These are phyloP conservation scores for Coregonus sp. DNA, from an alignment of 2,797 vertebrate genomes.

Conservation along the genomic window DNA sequence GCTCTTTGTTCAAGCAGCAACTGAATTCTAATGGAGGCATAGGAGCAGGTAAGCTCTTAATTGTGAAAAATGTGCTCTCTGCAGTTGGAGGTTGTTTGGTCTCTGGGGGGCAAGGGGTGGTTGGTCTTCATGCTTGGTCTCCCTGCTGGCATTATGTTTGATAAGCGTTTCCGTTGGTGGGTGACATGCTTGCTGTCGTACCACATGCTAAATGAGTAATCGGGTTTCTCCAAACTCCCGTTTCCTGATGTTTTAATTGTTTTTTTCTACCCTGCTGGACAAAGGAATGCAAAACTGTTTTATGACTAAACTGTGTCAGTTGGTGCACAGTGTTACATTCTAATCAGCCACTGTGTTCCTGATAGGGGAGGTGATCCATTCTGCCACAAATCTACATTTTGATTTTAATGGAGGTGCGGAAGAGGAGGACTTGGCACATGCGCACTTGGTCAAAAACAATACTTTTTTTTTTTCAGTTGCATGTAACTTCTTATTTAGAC, in stretches of 20 bases:
- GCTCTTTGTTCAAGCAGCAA: constrained; percentile 32
- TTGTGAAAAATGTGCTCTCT: constrained; percentile 28
- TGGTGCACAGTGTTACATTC: constrained; percentile 8
- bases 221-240: not conserved
- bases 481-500: not conserved
- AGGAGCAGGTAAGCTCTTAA: not conserved
- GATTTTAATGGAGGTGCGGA: not conserved
- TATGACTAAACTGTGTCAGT: constrained; percentile 22
- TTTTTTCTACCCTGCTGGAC: constrained; percentile 20
- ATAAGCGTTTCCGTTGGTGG: constrained; percentile 40
- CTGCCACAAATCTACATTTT: not conserved
- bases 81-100: constrained; percentile 21
- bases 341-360: constrained; percentile 11
- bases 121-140: constrained; percentile 41
- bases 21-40: constrained; percentile 19
- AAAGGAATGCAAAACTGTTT: constrained; percentile 31
- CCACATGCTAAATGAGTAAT: constrained; percentile 15
- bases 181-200: constrained; percentile 25
- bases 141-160: constrained; percentile 39
- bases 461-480: not conserved
- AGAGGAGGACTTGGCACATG: too few species aligned
- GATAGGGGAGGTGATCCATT: not conserved
- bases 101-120: constrained; percentile 33
- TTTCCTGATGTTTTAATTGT: constrained; percentile 23
- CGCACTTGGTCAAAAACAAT: too few species aligned